Base-by-base conservation (phyloP, 2,113 vertebrate genomes). In the Chamaea fasciata region DNA sequence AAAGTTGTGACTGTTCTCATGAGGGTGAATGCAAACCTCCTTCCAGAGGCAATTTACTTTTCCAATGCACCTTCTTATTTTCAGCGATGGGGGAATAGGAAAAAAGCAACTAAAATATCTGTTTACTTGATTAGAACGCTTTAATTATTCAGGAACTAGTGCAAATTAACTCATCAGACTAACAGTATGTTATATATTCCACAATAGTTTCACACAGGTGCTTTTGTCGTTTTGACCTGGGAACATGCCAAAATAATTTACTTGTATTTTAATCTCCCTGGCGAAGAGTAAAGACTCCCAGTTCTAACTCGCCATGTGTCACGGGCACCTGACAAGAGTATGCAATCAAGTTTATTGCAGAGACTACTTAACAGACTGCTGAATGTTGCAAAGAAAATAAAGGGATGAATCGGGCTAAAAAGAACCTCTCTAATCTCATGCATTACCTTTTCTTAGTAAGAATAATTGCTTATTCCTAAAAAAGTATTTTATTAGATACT, bases 341-440 rank as follows among this genome's bases (percentile, higher is more conserved):
- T 22, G n/a, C 41, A 89, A 79, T 49, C 65, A 90, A 77, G 65
- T 90, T 91, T 64, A 89, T 68, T 85, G 65, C 3, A 1, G 27
- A 92, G 49, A n/a, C 71, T 83, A 81, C 70, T 87, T 90, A 93
- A 94, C 4, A 91, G 49, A 73, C 44, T 93, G 87, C 16, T 86
- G 83, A 95, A 37, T 90, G 69, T 86, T 83, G 46, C 68, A 86
- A 91, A 65, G 47, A 89, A 96, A 96, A 95, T 87, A 77, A 84
- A 73, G 39, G 82, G 47, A 86, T 35, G 1, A 77, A 91, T 1
- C 55, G 68, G 70, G 84, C 63, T 81, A 78, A 85, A 81, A 83
- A 74, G 49, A 94, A 59, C 20, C 37, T 79, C 70, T 87, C 46
- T 75, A 53, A 89, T 52, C 63, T 80, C 33, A 79, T 37, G 39